phyloP scores from a whole-genome alignment of 2,113 vertebrate species.

The Mungos mungo region DNA sequence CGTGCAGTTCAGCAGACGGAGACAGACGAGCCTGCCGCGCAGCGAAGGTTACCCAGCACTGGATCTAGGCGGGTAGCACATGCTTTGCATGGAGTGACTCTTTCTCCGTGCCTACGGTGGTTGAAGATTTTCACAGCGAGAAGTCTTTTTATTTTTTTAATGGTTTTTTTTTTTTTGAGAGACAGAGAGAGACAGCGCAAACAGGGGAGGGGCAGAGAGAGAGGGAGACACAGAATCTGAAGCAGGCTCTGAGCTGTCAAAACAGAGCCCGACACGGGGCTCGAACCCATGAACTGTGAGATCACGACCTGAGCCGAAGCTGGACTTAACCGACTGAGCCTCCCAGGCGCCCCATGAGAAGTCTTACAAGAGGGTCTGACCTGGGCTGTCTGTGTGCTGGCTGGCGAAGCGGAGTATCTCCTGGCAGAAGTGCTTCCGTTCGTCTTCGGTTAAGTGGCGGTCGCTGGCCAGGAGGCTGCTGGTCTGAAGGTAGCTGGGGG shows the following conservation, averaged over 20 bases:
- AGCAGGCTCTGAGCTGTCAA: no score
- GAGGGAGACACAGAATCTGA: no score
- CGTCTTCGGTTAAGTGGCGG: slow-evolving; percentile 87
- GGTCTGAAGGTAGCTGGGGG: slow-evolving; percentile 93
- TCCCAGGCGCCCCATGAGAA: neutral
- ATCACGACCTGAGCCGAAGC: no score
- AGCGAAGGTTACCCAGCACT: rapidly evolving
- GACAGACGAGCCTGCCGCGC: rapidly evolving
- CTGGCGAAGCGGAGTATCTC: slow-evolving; percentile 92
- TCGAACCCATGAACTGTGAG: no score
- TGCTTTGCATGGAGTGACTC: rapidly evolving
- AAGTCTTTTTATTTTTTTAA: no score
- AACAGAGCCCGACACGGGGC: no score
- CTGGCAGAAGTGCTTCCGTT: slow-evolving; percentile 93
- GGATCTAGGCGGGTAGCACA: rapidly evolving
- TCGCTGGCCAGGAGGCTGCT: slow-evolving; percentile 95
- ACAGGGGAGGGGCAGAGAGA: no score
- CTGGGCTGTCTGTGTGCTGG: slow-evolving; percentile 81
- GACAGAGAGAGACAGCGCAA: no score
- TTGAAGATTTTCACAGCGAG: neutral
- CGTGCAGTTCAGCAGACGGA: neutral
- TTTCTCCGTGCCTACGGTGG: neutral
- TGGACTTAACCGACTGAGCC: no score
- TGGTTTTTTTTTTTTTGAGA: no score
- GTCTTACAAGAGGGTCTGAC: slow-evolving; percentile 77